These are phyloP conservation scores for Drosophila fuyamai DNA, from an alignment of 1,140 invertebrate species.

Conservation along the genomic window DNA sequence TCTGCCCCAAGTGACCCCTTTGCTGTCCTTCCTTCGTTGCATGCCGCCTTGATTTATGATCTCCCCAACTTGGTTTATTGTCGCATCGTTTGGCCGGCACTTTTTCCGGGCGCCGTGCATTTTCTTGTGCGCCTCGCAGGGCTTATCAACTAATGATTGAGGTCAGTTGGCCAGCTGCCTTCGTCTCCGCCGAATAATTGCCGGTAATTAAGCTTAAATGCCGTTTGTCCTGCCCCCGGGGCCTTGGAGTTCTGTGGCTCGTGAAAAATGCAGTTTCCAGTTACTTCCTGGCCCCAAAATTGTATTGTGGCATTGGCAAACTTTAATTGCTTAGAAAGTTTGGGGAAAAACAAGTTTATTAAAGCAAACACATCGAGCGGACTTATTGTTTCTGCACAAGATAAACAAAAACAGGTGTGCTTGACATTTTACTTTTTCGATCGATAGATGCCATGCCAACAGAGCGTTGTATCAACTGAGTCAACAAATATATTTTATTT, in stretches of 20 bases:
- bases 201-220: constrained; percentile 67
- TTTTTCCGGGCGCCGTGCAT: constrained; percentile 37
- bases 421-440: constrained; percentile 6
- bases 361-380: neutral
- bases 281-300: constrained; percentile 40
- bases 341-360: constrained; percentile 10
- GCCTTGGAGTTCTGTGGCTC: constrained; percentile 1
- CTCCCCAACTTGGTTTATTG: constrained; percentile 62
- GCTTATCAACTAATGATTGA: constrained; percentile 81
- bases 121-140: constrained; percentile 43
- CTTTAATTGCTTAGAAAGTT: neutral
- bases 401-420: constrained; percentile 4
- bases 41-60: constrained; percentile 70
- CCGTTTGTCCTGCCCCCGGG: constrained; percentile 19
- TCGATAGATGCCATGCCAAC: constrained; percentile 13
- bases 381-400: neutral
- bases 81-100: constrained; percentile 37
- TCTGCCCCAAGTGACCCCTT: constrained; percentile 41
- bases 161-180: constrained; percentile 55
- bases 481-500: constrained; percentile 8
- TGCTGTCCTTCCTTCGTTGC: constrained; percentile 40
- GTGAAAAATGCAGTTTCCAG: constrained; percentile 71
- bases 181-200: constrained; percentile 61
- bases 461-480: constrained; percentile 21
- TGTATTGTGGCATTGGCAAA: neutral